These are phyloP conservation scores for Micrastur ruficollis DNA, from an alignment of 2,797 vertebrate species.

Conservation along the genomic window DNA sequence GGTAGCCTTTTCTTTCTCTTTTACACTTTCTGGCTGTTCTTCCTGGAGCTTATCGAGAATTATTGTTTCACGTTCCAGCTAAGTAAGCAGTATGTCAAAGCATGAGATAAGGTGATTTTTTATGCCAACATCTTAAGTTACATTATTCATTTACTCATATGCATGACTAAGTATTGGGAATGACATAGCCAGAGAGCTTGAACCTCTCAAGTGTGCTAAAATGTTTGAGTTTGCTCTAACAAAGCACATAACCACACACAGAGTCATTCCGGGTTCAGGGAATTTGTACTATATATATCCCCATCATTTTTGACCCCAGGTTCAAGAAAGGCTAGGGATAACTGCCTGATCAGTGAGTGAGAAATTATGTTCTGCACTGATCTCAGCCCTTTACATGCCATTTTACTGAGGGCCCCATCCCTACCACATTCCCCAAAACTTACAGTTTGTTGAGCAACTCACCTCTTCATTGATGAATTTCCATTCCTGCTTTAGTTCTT, in stretches of 20 bases:
- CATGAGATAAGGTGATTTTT: not conserved
- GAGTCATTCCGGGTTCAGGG: not conserved
- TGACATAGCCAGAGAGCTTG: not conserved
- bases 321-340: not conserved
- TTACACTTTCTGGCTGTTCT: conserved; percentile 79
- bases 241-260: not conserved
- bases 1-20: conserved; percentile 65
- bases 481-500: conserved; percentile 82
- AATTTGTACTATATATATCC: not conserved
- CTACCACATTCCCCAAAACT: not conserved
- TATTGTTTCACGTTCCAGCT: conserved; percentile 86
- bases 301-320: not conserved
- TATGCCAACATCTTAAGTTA: not conserved
- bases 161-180: not conserved
- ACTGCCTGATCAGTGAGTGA: not conserved
- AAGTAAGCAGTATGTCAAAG: conserved; percentile 16
- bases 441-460: conserved; percentile 20
- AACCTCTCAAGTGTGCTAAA: not conserved
- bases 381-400: not conserved
- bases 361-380: not conserved
- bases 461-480: conserved; percentile 82
- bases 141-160: not conserved
- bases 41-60: conserved; percentile 86
- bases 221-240: not conserved
- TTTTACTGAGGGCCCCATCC: not conserved